These are phyloP conservation scores for Helarctos malayanus DNA, from an alignment of 2,797 vertebrate genomes.

Conservation along the genomic window DNA sequence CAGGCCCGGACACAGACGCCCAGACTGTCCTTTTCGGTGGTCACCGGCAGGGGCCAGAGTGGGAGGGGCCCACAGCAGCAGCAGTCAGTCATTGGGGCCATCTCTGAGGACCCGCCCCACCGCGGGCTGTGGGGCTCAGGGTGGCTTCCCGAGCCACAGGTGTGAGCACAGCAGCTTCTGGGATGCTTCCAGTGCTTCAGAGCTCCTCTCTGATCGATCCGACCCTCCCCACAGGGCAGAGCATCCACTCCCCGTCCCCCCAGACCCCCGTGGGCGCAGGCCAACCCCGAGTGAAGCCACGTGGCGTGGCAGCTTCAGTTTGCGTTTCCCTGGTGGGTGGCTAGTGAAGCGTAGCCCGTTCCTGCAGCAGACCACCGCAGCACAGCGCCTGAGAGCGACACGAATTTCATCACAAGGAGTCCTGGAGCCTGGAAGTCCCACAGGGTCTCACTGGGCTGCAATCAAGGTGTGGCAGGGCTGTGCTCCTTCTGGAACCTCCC, in stretches of 20 bases:
- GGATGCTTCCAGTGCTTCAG: too few species aligned
- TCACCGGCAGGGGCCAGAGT: neutral
- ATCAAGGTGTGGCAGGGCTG: too few species aligned
- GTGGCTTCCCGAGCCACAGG: neutral
- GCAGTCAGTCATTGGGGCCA: rapidly evolving
- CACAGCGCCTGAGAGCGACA: rapidly evolving
- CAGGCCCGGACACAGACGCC: neutral
- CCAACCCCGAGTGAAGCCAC: neutral
- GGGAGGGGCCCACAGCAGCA: neutral
- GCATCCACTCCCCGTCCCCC: rapidly evolving
- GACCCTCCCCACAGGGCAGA: neutral
- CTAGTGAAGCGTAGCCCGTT: neutral
- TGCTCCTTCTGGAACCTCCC: neutral
- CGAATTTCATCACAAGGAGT: rapidly evolving
- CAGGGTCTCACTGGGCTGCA: neutral
- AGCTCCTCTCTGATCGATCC: rapidly evolving
- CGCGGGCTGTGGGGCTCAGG: rapidly evolving
- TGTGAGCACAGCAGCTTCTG: rapidly evolving
- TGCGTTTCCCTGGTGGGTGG: neutral
- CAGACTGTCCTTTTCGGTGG: too few species aligned
- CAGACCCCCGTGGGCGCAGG: rapidly evolving
- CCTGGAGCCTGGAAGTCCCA: neutral
- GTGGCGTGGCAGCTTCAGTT: rapidly evolving
- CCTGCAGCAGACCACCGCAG: rapidly evolving
- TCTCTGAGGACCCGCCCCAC: neutral